Base-by-base conservation (phyloP, 2,797 vertebrate species). In the Oreochromis grahami region DNA sequence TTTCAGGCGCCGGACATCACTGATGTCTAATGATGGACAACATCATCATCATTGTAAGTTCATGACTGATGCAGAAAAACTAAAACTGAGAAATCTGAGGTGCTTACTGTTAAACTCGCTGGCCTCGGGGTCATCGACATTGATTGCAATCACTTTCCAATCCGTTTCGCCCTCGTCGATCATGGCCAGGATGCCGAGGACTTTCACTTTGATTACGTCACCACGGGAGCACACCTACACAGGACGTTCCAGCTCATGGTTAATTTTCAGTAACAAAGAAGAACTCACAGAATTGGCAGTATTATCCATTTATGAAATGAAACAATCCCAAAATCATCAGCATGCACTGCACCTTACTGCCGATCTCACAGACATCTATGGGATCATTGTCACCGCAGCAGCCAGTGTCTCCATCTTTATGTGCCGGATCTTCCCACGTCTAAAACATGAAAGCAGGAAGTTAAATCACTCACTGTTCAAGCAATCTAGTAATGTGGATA, bases 161-260 rank as follows among this genome's bases (percentile, higher is more conserved):
- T 99, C 99, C 0, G 99, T 99, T 94, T 99, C 98, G 0, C 98
- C 98, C 95, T 99, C 98, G 60, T 99, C 99, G 21, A 99, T 99
- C 97, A 99, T 96, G 4, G 98, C 98, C 93, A 99, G 90, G 2
- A 97, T 93, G n/a, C 99, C 99, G 56, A 99, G 96, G 34, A 97
- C 96, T 93, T 99, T 99, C 81, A 99, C 98, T 86, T 88, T 92
- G 90, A 99, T 97, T 13, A 99, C 96, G 72, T 99, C 98, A 41
- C 99, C 98, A 86, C 97, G 96, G 53, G 95, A 95, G 89, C 97
- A 99, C 48, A 99, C 97, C 99, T 98, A 43, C 12, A 70, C 55
- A 80, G 34, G 45, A 80, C 5, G 78, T 50, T 74, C 76, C 4
- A 70, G 32, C 60, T 78, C 15, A 52, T 76, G 17, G 17, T 52